Evolutionary conservation across 2,888 invertebrate genomes (phyloP).

Genomic region (Pseudoips prasinana): DNA sequence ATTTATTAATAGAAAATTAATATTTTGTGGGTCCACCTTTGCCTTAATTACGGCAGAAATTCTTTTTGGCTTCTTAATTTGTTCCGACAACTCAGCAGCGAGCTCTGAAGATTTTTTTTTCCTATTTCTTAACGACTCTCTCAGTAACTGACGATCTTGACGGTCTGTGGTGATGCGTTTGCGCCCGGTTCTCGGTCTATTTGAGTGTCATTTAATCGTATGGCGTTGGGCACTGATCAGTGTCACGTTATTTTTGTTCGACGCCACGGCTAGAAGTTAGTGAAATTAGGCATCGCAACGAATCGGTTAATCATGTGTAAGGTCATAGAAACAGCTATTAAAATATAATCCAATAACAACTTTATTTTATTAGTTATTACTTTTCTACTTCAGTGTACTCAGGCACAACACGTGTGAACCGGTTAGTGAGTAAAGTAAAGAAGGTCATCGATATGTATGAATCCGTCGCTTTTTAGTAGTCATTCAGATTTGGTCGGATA

Average conservation of each 20-base stretch:
- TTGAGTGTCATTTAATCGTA: conserved; percentile 23
- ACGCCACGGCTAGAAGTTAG: too few species aligned
- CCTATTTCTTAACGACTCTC: conserved; percentile 18
- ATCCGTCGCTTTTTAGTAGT: too few species aligned
- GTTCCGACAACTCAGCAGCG: conserved; percentile 15
- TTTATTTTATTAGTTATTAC: too few species aligned
- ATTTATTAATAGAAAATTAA: conserved; percentile 13
- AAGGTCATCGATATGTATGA: too few species aligned
- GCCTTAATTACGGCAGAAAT: conserved; percentile 6
- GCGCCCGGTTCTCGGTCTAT: conserved; percentile 14
- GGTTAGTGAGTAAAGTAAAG: too few species aligned
- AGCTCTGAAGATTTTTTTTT: conserved; percentile 18
- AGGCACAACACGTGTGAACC: too few species aligned
- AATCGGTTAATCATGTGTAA: too few species aligned
- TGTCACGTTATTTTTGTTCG: conserved; percentile 25
- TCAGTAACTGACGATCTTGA: conserved; percentile 14
- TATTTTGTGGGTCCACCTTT: conserved; percentile 12
- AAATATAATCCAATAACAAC: too few species aligned
- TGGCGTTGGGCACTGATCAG: conserved; percentile 24
- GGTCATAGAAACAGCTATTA: too few species aligned
- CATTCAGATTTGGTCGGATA: too few species aligned
- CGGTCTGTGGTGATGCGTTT: conserved; percentile 17
- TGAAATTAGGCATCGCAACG: too few species aligned
- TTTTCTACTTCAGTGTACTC: too few species aligned
- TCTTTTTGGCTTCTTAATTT: conserved; percentile 10